Evolutionary conservation across 2,113 vertebrate genomes (phyloP).

Genomic region (Upupa epops): DNA sequence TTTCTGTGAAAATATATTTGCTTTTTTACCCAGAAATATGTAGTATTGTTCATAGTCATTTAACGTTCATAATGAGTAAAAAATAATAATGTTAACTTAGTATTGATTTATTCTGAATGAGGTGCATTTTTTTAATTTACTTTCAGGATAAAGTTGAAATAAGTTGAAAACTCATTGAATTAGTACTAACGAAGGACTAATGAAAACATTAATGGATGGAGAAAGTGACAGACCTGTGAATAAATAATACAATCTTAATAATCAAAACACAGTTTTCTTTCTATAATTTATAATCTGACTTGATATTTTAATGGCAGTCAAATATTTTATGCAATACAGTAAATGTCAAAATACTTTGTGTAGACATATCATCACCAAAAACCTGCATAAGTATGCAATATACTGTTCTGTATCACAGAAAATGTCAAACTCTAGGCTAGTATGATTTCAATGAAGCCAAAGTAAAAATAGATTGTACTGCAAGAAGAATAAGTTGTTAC

Average conservation of each 20-base stretch:
- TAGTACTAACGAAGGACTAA: neutral
- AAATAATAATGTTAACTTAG: neutral
- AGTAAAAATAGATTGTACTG: neutral
- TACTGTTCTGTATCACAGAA: neutral
- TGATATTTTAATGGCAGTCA: neutral
- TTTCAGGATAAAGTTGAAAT: neutral
- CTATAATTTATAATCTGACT: neutral
- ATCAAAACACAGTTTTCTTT: neutral
- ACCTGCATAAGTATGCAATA: neutral
- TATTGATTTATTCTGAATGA: neutral
- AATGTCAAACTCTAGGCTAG: neutral
- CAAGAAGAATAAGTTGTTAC: neutral
- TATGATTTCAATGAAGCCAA: neutral
- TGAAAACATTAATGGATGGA: neutral
- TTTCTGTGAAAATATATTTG: neutral
- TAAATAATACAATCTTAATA: neutral
- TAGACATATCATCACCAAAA: neutral
- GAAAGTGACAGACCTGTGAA: neutral
- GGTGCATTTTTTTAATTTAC: neutral
- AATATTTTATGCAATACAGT: neutral
- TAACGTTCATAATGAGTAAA: neutral
- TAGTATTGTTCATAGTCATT: neutral
- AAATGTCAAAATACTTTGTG: neutral
- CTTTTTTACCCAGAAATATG: neutral
- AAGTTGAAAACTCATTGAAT: too few species aligned